Evolutionary conservation across 35 echinoderm and acorn worm species (phyloP).

Genomic region (Ophiothrix spiculata): DNA sequence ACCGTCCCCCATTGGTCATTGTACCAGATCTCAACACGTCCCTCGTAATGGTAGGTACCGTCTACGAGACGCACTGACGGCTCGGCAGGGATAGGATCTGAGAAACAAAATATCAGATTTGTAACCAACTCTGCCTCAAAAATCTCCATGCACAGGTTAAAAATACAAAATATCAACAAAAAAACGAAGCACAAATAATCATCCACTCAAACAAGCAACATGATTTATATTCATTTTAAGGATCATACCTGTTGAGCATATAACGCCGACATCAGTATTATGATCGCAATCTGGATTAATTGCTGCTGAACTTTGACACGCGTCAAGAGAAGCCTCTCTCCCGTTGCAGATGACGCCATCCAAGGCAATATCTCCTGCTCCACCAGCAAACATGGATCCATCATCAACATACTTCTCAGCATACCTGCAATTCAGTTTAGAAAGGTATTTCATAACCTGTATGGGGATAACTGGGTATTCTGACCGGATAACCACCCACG

Average conservation of each 20-base stretch:
- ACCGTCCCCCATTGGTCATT: background rate
- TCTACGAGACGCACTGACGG: background rate
- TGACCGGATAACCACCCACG: no score
- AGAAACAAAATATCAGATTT: background rate
- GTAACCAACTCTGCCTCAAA: background rate
- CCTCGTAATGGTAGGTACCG: slow-evolving; percentile 1
- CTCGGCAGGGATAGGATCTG: background rate
- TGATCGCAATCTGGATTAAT: background rate
- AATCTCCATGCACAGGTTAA: background rate
- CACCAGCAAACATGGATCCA: no score
- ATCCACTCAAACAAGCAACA: background rate
- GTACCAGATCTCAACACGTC: background rate
- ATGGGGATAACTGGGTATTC: no score
- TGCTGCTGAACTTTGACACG: background rate
- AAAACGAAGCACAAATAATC: background rate
- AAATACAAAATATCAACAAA: background rate
- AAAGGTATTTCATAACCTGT: no score
- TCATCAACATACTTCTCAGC: no score
- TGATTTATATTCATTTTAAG: background rate
- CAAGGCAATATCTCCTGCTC: no score
- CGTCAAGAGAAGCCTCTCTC: background rate
- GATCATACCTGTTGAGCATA: background rate
- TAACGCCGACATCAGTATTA: background rate
- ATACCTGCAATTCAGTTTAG: no score
- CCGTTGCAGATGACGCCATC: background rate